Conservation (phyloP, 2,113 vertebrate species). For the Nothoprocta pentlandii region DNA sequence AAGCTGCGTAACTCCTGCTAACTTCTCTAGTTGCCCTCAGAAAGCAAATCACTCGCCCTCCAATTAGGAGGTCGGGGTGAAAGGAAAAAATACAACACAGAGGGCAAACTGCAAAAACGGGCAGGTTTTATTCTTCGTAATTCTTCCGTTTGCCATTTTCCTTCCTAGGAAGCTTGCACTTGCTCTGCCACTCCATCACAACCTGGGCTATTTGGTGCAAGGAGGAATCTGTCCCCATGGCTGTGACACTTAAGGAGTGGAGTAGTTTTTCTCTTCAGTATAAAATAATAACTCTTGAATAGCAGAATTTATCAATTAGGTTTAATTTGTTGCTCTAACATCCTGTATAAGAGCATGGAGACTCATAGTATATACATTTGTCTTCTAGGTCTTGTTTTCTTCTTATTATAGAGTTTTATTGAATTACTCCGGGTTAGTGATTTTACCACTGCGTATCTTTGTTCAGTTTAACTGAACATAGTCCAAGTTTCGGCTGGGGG, state of each 20-base stretch:
- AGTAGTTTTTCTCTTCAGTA: not conserved
- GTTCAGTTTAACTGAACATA: too few species aligned
- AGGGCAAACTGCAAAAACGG: not conserved
- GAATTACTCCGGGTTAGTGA: not conserved
- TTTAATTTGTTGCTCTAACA: not conserved
- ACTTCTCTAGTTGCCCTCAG: not conserved
- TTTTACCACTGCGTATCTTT: not conserved
- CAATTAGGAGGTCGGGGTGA: not conserved
- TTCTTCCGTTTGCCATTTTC: not conserved
- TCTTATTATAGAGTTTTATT: not conserved
- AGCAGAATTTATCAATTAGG: not conserved
- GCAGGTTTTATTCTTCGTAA: not conserved
- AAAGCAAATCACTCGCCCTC: not conserved
- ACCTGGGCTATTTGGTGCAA: not conserved
- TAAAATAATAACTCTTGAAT: not conserved
- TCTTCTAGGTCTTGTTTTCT: not conserved
- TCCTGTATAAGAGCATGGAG: not conserved
- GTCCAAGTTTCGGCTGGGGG: not conserved
- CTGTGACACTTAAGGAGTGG: not conserved
- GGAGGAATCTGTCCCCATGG: not conserved
- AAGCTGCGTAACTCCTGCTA: not conserved
- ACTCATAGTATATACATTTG: not conserved
- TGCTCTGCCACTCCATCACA: not conserved
- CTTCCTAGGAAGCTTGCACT: not conserved
- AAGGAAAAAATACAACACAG: not conserved